Conservation (phyloP, 2,888 invertebrate species). For the Lasioglossum zephyrum region DNA sequence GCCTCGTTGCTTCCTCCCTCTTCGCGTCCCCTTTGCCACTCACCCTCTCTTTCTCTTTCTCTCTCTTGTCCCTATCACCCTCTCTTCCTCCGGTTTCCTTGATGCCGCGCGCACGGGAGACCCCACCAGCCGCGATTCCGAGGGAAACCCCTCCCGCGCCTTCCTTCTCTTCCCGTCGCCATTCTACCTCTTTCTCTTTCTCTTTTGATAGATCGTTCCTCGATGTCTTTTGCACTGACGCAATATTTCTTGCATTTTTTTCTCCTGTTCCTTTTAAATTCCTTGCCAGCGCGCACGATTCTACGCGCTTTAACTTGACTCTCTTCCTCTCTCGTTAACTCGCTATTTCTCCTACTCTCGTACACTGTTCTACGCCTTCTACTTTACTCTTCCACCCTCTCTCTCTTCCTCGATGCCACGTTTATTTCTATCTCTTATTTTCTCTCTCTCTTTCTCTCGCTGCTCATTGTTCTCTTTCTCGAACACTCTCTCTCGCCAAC, state of each 20-base stretch:
- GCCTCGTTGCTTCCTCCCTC: constrained; percentile 58
- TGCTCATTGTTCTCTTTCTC: background rate
- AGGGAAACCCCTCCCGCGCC: constrained; percentile 67
- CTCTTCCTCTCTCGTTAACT: too few relatives aligned
- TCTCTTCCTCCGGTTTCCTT: constrained; percentile 38
- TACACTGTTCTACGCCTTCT: background rate
- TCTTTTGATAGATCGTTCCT: background rate
- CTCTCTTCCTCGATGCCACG: background rate
- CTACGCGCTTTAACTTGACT: too few relatives aligned
- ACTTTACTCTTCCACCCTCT: background rate
- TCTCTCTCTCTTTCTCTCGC: background rate
- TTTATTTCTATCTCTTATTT: background rate
- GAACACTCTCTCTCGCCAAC: constrained; percentile 9
- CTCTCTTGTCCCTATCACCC: constrained; percentile 30
- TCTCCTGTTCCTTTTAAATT: background rate
- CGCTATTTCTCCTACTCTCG: background rate
- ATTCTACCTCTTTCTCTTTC: background rate
- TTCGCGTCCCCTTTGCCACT: constrained; percentile 26
- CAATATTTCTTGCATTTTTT: background rate
- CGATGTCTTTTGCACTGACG: background rate
- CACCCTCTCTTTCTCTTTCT: constrained; percentile 42
- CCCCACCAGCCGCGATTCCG: constrained; percentile 52
- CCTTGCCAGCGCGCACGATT: background rate
- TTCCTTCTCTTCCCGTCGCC: background rate
- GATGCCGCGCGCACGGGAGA: constrained; percentile 33